These are phyloP conservation scores for Aphelenchoides besseyi DNA, from an alignment of 1,140 invertebrate genomes.

Conservation along the genomic window DNA sequence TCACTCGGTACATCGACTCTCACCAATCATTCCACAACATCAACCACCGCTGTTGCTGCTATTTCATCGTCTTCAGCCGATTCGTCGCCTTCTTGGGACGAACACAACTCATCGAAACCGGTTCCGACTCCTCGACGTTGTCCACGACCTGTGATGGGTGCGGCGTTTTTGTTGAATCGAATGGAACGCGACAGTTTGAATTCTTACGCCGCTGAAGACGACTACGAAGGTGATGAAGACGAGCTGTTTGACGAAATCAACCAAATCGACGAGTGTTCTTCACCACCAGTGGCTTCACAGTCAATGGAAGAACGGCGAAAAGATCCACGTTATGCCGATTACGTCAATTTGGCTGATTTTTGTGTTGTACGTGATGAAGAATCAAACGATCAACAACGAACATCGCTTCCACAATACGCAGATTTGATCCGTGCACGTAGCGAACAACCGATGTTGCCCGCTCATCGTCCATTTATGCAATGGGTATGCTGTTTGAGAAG, in stretches of 20 bases:
- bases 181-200: slow-evolving; percentile 52
- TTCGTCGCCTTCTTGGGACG: slow-evolving; percentile 44
- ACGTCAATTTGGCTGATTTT: slow-evolving; percentile 52
- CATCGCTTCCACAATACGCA: slow-evolving; percentile 31
- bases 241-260: slow-evolving; percentile 51
- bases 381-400: slow-evolving; percentile 33
- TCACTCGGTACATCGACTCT: neutral
- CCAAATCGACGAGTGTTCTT: slow-evolving; percentile 16
- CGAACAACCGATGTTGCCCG: slow-evolving; percentile 32
- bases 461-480: slow-evolving; percentile 38
- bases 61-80: slow-evolving; percentile 38
- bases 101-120: neutral
- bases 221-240: slow-evolving; percentile 50
- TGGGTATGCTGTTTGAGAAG: slow-evolving; percentile 25
- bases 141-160: slow-evolving; percentile 26
- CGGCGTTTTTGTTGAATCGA: slow-evolving; percentile 27
- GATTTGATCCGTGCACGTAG: slow-evolving; percentile 16
- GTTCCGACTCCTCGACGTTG: slow-evolving; percentile 16
- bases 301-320: slow-evolving; percentile 4
- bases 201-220: slow-evolving; percentile 49
- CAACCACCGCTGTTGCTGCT: neutral
- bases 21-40: slow-evolving; percentile 2
- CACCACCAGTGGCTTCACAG: neutral
- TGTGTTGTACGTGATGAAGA: slow-evolving; percentile 38
- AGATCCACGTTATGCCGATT: slow-evolving; percentile 35